Evolutionary conservation across 2,888 invertebrate species (phyloP).

Genomic region (Homarus gammarus): DNA sequence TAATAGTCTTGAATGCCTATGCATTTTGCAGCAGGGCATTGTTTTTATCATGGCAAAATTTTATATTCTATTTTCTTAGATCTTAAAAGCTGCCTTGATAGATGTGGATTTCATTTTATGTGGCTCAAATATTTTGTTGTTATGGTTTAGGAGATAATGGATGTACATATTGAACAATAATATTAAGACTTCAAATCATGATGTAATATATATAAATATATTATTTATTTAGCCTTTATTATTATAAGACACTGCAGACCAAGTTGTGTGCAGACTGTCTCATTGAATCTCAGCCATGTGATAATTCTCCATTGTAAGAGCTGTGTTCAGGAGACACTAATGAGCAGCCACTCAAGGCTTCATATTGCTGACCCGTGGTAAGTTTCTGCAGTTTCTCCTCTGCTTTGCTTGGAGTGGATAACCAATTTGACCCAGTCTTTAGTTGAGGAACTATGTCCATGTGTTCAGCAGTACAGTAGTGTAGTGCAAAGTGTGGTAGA

Average conservation of each 20-base stretch:
- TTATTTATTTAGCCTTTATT: slow-evolving; percentile 67
- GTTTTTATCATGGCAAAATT: slow-evolving; percentile 66
- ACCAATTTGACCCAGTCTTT: slow-evolving; percentile 19
- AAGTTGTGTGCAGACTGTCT: slow-evolving; percentile 51
- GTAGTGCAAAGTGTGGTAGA: neutral
- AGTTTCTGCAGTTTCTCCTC: neutral
- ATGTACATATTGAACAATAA: slow-evolving; percentile 61
- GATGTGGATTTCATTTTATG: slow-evolving; percentile 63
- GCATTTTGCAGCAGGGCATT: slow-evolving; percentile 44
- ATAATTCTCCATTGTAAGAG: slow-evolving; percentile 56
- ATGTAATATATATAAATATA: slow-evolving; percentile 45
- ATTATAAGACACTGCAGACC: slow-evolving; percentile 44
- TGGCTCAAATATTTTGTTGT: slow-evolving; percentile 68
- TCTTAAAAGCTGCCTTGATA: slow-evolving; percentile 55
- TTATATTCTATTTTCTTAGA: slow-evolving; percentile 64
- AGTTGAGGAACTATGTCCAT: neutral
- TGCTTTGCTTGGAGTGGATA: neutral
- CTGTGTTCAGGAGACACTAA: slow-evolving; percentile 46
- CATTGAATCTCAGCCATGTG: slow-evolving; percentile 70
- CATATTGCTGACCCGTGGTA: neutral
- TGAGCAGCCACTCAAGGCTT: neutral
- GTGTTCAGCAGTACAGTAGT: too few species aligned
- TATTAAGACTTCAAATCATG: slow-evolving; percentile 48
- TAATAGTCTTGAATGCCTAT: slow-evolving; percentile 41
- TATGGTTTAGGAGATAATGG: slow-evolving; percentile 58